Percentiles rank a stretch among this genome's conserved stretches.
Evolutionary conservation across 2,113 vertebrate species (phyloP).

Genomic region (Phrynocephalus versicolor): DNA sequence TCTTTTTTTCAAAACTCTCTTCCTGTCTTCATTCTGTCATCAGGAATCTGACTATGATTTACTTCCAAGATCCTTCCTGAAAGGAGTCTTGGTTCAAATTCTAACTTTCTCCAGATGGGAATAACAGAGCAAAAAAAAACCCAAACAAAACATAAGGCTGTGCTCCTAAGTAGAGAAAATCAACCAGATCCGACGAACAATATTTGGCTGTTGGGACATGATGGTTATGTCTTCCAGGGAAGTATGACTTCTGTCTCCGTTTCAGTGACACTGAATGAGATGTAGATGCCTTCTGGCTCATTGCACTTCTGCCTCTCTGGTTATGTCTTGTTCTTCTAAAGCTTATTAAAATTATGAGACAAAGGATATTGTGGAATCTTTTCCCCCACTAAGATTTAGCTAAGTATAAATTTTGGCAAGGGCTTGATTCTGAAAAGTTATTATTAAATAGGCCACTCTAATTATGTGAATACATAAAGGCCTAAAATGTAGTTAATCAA

Average conservation of each 20-base stretch:
- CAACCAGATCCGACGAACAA: not conserved
- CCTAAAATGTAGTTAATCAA: conserved; percentile 22
- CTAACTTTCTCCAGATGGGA: not conserved
- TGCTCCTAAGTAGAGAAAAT: not conserved
- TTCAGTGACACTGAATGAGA: not conserved
- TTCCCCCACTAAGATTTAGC: not conserved
- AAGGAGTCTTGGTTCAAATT: not conserved
- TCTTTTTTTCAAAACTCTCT: too few relatives aligned
- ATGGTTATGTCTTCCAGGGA: not conserved
- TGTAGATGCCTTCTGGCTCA: not conserved
- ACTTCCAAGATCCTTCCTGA: not conserved
- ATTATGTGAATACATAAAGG: conserved; percentile 1
- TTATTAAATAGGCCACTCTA: conserved; percentile 21
- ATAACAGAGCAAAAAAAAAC: too few relatives aligned
- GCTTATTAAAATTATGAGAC: not conserved
- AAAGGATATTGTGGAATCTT: not conserved
- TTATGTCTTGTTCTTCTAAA: conserved; percentile 3
- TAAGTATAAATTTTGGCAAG: conserved; percentile 18
- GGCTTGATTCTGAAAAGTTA: conserved; percentile 8
- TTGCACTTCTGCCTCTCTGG: not conserved
- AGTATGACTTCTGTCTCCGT: not conserved
- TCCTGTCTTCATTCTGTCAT: too few relatives aligned
- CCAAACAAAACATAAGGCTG: not conserved
- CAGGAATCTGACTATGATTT: not conserved
- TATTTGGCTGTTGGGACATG: not conserved